Evolutionary conservation across 2,113 vertebrate species (phyloP), one percentile per base, ranked within the genome.

Genomic region (Corynorhinus townsendii): DNA sequence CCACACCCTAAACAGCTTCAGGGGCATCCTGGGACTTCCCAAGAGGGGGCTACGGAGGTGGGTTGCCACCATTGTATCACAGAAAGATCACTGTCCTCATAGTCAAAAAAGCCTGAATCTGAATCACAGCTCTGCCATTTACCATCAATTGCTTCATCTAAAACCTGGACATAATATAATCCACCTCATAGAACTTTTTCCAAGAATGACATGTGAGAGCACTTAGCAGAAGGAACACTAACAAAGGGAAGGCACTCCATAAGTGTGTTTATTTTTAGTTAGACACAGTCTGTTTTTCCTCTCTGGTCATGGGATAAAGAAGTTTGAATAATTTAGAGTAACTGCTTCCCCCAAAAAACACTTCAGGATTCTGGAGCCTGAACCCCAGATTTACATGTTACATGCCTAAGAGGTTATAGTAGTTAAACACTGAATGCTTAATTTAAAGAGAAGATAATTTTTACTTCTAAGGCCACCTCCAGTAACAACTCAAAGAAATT

Each of bases 101-200:
- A 86, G 66, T 33, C 2, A 86, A 94, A 94, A 95, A 85, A 81
- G 17, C 91, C 90, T 81, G 3, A 86, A 24, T 84, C 88, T 95
- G 76, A 97, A 91, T 95, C 90, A 96, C 10, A 90, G 62, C 40
- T 89, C 59, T 93, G 76, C 38, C 86, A 93, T 64, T 93, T 96
- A 91, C 6, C 16, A 47, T 49, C 62, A 43, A 30, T 5, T 82
- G 66, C 26, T 85, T 87, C 90, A 88, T 91, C 54, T 90, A 76
- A 72, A 95, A 92, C 68, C 79, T 95, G 87, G 15, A 86, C 26
- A 84, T 84, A 68, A 91, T 56, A 40, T 49, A 14, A 75, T 43
- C 45, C 5, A 76, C 22, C n/a, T 54, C 80, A 33, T 3, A 72
- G 52, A 22, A 71, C 22, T 75, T 96, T 85, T 91, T 87, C 77